A percentile compares a stretch with the other conserved stretches of the same genome.
phyloP scores from a whole-genome alignment of 92 coral and sea anemone genomes.

The Actinostola sp. region DNA sequence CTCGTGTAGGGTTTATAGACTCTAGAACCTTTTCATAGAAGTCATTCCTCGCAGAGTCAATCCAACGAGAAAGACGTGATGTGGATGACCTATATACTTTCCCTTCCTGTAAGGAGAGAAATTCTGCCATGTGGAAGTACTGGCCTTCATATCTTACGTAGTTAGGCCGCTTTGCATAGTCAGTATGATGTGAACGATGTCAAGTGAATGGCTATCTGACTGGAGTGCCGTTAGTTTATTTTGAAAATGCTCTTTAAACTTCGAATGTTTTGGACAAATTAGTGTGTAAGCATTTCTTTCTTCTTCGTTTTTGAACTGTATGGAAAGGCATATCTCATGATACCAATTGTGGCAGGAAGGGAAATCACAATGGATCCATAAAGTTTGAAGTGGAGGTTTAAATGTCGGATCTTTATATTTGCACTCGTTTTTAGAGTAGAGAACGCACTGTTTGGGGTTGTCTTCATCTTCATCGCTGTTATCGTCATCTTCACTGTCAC shows the following conservation, averaged over 20 bases:
- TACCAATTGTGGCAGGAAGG: constrained; percentile 34
- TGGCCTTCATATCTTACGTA: no score
- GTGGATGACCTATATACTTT: no score
- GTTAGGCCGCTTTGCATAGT: no score
- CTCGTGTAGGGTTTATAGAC: no score
- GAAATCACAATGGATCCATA: constrained; percentile 24
- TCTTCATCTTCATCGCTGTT: constrained; percentile 29
- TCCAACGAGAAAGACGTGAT: constrained; percentile 40
- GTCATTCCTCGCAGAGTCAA: constrained; percentile 48
- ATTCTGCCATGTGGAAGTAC: no score
- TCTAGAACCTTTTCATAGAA: constrained; percentile 32
- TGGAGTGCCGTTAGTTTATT: constrained; percentile 22
- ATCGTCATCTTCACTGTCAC: constrained; percentile 11
- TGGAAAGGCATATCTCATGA: constrained; percentile 18
- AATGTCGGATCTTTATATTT: constrained; percentile 17
- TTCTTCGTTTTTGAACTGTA: constrained; percentile 19
- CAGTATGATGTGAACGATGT: constrained; percentile 6
- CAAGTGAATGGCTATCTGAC: constrained; percentile 28
- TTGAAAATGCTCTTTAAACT: constrained; percentile 23
- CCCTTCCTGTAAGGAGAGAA: no score
- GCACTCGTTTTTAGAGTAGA: constrained; percentile 21
- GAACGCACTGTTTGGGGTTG: constrained; percentile 22
- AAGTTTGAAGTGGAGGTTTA: constrained; percentile 33
- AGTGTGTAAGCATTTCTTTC: constrained; percentile 29
- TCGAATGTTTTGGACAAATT: constrained; percentile 37